A percentile compares a stretch with the other conserved stretches of the same genome.
These are phyloP conservation scores for Pyrgus malvae DNA, from an alignment of 2,888 invertebrate genomes.

Conservation along the genomic window DNA sequence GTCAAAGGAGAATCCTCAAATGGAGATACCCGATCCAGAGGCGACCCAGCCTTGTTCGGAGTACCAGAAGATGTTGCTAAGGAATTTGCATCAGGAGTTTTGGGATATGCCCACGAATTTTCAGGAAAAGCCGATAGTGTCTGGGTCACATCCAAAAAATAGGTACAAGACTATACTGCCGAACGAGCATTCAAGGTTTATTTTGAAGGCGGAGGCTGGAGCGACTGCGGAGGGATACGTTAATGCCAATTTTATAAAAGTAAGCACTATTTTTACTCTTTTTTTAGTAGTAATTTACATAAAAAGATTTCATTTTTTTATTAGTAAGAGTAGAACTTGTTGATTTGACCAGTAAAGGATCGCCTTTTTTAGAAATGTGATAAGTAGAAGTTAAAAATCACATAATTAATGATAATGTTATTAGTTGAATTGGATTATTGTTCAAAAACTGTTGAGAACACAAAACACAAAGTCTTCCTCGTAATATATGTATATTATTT, in stretches of 20 bases:
- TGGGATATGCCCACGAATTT: constrained; percentile 97
- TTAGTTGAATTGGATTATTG: no score
- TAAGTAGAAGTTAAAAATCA: no score
- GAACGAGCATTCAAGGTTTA: constrained; percentile 93
- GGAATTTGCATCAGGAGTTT: constrained; percentile 90
- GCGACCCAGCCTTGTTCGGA: constrained; percentile 78
- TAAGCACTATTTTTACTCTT: constrained; percentile 54
- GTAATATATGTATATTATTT: no score
- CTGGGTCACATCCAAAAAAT: constrained; percentile 94
- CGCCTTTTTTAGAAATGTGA: no score
- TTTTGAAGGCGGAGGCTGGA: constrained; percentile 79
- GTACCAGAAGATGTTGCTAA: constrained; percentile 83
- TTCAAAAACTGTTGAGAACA: no score
- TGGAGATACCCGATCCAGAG: constrained; percentile 59
- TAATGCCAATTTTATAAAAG: constrained; percentile 96
- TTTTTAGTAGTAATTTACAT: no score
- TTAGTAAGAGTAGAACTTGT: no score
- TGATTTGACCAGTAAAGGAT: no score
- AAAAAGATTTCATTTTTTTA: no score
- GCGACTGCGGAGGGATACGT: constrained; percentile 87
- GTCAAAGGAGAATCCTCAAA: constrained; percentile 61
- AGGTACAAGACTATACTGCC: constrained; percentile 94
- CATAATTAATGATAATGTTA: no score
- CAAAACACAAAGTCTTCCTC: no score
- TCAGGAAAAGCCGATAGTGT: constrained; percentile 93